Conservation (phyloP, 2,113 vertebrate species). For the Serinus canaria region DNA sequence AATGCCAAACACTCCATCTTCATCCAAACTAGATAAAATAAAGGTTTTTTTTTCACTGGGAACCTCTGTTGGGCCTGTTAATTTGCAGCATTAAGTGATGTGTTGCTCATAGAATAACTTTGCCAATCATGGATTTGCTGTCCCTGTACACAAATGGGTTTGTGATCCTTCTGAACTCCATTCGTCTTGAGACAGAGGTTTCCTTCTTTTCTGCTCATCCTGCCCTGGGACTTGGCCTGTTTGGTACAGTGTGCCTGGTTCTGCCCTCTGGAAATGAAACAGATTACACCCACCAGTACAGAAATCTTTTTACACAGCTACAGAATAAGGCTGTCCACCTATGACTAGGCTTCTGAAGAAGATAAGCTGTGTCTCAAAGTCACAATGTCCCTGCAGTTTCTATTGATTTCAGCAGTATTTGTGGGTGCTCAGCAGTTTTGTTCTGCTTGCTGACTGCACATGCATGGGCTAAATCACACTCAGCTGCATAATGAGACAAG, state of each 20-base stretch:
- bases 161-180: background rate
- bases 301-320: background rate
- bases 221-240: background rate
- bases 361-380: background rate
- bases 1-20: background rate
- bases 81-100: background rate
- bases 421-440: background rate
- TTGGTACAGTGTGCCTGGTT: background rate
- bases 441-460: background rate
- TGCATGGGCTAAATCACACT: background rate
- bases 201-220: background rate
- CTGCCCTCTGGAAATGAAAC: background rate
- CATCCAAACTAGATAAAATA: background rate
- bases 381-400: background rate
- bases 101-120: background rate
- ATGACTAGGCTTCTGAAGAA: background rate
- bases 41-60: background rate
- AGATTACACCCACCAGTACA: background rate
- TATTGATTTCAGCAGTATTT: background rate
- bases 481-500: background rate
- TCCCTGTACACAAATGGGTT: fast-evolving
- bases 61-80: background rate
- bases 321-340: background rate
- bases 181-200: background rate
- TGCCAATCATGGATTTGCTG: background rate